phyloP scores from a whole-genome alignment of 2,113 vertebrate species.

The Labeo catla region DNA sequence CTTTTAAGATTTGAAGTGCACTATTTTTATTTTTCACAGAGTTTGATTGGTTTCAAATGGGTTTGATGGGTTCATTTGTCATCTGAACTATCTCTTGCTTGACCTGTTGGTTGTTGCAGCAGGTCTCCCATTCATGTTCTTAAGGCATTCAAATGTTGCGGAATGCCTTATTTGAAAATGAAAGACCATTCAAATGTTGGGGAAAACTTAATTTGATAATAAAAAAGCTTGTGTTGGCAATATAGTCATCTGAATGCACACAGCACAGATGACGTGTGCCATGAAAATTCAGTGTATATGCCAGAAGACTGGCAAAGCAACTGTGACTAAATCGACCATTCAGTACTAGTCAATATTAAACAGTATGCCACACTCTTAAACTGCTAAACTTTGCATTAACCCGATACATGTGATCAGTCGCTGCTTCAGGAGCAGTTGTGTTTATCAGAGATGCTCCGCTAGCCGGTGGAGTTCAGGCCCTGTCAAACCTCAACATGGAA shows the following conservation, averaged over 20 bases:
- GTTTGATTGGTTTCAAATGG: background rate
- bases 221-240: background rate
- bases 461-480: conserved; percentile 7
- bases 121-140: background rate
- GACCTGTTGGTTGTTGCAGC: background rate
- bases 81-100: background rate
- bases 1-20: background rate
- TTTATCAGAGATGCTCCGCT: conserved; percentile 35
- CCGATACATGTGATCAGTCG: background rate
- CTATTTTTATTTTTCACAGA: too few species aligned
- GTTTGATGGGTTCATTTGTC: background rate
- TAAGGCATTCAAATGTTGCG: conserved; percentile 31
- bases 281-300: background rate
- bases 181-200: conserved; percentile 32
- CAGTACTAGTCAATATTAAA: conserved; percentile 10
- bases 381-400: background rate
- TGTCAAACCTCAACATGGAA: background rate
- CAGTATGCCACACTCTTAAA: background rate
- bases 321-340: conserved; percentile 4
- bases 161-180: conserved; percentile 8
- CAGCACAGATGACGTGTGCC: background rate
- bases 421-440: background rate
- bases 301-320: background rate
- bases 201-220: conserved; percentile 23
- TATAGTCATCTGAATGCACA: background rate